Evolutionary conservation across 2,113 vertebrate genomes (phyloP).

Genomic region (Microcebus murinus): DNA sequence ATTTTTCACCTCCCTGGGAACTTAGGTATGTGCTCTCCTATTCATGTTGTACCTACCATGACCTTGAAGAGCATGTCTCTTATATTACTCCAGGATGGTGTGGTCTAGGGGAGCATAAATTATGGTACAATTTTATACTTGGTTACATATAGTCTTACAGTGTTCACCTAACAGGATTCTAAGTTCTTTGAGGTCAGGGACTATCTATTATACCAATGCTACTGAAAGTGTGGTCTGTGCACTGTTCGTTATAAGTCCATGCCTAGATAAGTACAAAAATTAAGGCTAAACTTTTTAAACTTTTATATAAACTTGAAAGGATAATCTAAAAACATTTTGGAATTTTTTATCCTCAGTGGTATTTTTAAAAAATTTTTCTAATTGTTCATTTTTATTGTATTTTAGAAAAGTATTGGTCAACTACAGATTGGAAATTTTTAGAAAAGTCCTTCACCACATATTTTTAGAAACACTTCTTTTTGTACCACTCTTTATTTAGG

Average conservation of each 20-base stretch:
- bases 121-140: background rate
- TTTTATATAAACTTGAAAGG: background rate
- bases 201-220: background rate
- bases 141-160: background rate
- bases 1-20: background rate
- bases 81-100: background rate
- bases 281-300: background rate
- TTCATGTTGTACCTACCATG: background rate
- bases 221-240: background rate
- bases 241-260: background rate
- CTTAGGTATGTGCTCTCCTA: background rate
- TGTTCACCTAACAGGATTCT: background rate
- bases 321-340: background rate
- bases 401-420: background rate
- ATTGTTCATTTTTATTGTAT: slow-evolving; percentile 18
- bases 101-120: background rate
- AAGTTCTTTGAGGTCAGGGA: background rate
- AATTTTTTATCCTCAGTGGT: background rate
- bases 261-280: background rate
- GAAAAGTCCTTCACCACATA: slow-evolving; percentile 31
- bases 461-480: background rate
- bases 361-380: background rate
- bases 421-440: background rate
- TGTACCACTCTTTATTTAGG: background rate
- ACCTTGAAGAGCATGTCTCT: background rate